Evolutionary conservation across 1,140 invertebrate genomes (phyloP), one percentile per base, ranked within the genome.

Genomic region (Saxidomus purpurata): DNA sequence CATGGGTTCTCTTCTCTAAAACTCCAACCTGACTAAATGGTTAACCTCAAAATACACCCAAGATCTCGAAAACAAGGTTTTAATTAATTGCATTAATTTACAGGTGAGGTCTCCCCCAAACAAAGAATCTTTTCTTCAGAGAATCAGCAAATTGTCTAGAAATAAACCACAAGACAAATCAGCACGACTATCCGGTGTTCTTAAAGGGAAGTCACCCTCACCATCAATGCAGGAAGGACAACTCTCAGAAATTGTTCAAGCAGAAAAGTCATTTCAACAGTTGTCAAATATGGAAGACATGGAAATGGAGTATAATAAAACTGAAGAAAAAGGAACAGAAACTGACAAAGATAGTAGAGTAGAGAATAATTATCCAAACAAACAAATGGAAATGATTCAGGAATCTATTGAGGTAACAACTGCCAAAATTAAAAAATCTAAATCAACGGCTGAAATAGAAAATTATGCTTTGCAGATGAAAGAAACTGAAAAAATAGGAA

Each of bases 61-160:
- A n/a, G n/a, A n/a, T n/a, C n/a, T n/a, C n/a, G n/a, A n/a, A n/a
- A n/a, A n/a, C n/a, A n/a, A n/a, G n/a, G n/a, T n/a, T n/a, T n/a
- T n/a, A n/a, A n/a, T n/a, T n/a, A n/a, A n/a, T n/a, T n/a, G n/a
- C n/a, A n/a, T n/a, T n/a, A n/a, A 11, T 52, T 77, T 49, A 43
- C 74, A 77, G 74, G 43, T 22, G 34, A 81, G 61, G 31, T 81
- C 79, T 36, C 28, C 43, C 34, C 28, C 79, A 55, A 61, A 6
- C 13, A 81, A 81, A 40, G 79, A 61, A 81, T 55, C 79, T 0
- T 81, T 81, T 38, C 34, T 81, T n/a, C 28, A 81, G 25, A 81
- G 79, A 61, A 81, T 81, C 55, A 81, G 79, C n/a, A 81, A 81
- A 40, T 19, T 81, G 28, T 61, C 79, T 19, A 55, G 52, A 59